Evolutionary conservation across 2,888 invertebrate genomes (phyloP).

Genomic region (Lapara coniferarum): DNA sequence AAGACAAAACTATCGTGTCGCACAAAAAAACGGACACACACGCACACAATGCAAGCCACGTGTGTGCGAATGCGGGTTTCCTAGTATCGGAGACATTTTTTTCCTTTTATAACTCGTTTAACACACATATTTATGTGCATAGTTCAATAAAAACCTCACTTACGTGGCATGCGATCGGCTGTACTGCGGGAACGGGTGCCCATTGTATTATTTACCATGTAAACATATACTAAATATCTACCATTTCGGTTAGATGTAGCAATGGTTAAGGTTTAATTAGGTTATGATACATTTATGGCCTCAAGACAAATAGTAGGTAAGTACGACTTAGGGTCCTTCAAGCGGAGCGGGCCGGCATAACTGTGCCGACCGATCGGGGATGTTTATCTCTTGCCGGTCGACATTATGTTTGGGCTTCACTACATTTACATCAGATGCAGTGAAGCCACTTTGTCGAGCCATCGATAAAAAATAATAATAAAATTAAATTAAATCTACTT

Average conservation of each 20-base stretch:
- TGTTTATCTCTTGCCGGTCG: too few relatives aligned
- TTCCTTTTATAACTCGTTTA: slow-evolving; percentile 31
- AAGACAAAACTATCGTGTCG: background rate
- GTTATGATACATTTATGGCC: too few relatives aligned
- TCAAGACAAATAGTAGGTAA: too few relatives aligned
- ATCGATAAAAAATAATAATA: too few relatives aligned
- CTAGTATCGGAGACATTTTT: slow-evolving; percentile 48
- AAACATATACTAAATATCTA: background rate
- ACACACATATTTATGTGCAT: slow-evolving; percentile 36
- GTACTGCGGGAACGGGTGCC: slow-evolving; percentile 21
- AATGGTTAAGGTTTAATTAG: too few relatives aligned
- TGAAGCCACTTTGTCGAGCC: too few relatives aligned
- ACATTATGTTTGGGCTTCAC: too few relatives aligned
- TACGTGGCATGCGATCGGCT: slow-evolving; percentile 25
- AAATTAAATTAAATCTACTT: too few relatives aligned
- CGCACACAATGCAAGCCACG: slow-evolving; percentile 40
- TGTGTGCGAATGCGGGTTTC: slow-evolving; percentile 56
- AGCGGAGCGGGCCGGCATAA: too few relatives aligned
- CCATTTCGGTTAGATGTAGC: background rate
- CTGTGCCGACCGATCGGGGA: too few relatives aligned
- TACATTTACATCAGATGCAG: too few relatives aligned
- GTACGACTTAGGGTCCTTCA: too few relatives aligned
- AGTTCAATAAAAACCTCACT: slow-evolving; percentile 31
- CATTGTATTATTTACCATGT: slow-evolving; percentile 22
- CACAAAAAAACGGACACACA: slow-evolving; percentile 19